A percentile compares a stretch with the other conserved stretches of the same genome.
Evolutionary conservation across 2,113 vertebrate species (phyloP).

Genomic region (Seriola aureovittata): DNA sequence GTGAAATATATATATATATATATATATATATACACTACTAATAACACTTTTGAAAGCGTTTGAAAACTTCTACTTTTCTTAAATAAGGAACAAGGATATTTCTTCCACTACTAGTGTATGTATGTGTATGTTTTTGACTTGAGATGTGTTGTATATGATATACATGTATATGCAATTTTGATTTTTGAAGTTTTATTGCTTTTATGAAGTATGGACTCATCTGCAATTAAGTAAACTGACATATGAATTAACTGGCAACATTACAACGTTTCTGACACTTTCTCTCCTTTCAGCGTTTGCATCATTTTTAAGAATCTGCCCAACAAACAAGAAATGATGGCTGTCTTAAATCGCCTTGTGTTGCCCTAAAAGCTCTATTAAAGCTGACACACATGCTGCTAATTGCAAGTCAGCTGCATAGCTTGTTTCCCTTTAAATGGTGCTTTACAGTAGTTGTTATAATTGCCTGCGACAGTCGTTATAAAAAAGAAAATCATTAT

Average conservation of each 20-base stretch:
- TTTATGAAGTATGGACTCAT: neutral
- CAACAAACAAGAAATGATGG: neutral
- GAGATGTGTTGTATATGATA: neutral
- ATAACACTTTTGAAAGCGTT: neutral
- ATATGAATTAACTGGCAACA: neutral
- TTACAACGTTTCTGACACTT: neutral
- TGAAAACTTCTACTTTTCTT: neutral
- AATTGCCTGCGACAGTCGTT: constrained; percentile 28
- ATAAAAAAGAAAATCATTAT: constrained; percentile 12
- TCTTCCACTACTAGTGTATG: neutral
- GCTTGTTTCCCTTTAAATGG: constrained; percentile 9
- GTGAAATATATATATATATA: no score
- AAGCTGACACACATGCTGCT: constrained; percentile 39
- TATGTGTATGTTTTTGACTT: neutral
- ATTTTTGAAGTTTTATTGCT: neutral
- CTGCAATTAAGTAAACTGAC: neutral
- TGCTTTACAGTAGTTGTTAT: constrained; percentile 23
- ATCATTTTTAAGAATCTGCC: neutral
- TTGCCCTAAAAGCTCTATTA: constrained; percentile 15
- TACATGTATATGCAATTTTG: neutral
- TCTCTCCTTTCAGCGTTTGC: neutral
- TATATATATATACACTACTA: no score
- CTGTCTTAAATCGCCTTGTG: neutral
- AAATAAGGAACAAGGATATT: no score
- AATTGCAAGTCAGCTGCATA: constrained; percentile 43